A percentile compares a stretch with the other conserved stretches of the same genome.
These are phyloP conservation scores for Drosophila nasuta DNA, from an alignment of 1,140 invertebrate species.

Conservation along the genomic window DNA sequence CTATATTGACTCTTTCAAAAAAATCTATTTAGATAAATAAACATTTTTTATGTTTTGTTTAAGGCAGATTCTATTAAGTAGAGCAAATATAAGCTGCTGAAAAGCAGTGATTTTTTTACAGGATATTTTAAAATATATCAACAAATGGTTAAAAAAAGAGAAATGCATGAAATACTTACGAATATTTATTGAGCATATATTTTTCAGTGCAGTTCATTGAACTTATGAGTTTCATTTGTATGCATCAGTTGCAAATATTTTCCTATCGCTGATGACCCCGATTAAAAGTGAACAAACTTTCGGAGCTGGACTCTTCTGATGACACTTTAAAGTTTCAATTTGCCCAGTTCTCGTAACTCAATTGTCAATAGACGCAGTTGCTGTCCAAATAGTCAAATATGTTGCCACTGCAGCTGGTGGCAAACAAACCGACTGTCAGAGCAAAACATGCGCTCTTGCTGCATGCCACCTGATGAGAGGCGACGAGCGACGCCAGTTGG, in stretches of 20 bases:
- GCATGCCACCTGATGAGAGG: conserved; percentile 14
- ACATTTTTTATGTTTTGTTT: too few relatives aligned
- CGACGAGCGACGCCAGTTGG: conserved; percentile 16
- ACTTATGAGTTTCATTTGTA: not conserved
- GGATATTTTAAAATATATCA: not conserved
- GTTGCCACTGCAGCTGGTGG: conserved; percentile 25
- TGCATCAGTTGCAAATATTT: not conserved
- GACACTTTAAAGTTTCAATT: conserved; percentile 62
- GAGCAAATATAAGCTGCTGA: not conserved
- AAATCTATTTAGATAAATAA: too few relatives aligned
- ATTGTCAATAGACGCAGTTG: conserved; percentile 35
- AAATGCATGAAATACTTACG: not conserved
- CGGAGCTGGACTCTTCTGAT: not conserved
- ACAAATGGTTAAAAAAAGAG: not conserved
- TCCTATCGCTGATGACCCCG: conserved; percentile 7
- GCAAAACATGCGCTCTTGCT: not conserved
- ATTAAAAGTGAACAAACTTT: conserved; percentile 25
- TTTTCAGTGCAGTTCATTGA: not conserved
- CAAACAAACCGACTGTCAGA: conserved; percentile 32
- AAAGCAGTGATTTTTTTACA: not conserved
- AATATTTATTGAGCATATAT: not conserved
- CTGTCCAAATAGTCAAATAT: conserved; percentile 53
- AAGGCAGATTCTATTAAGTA: too few relatives aligned
- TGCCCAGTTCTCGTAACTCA: conserved; percentile 50
- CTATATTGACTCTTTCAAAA: too few relatives aligned